Conservation (phyloP, 1,140 invertebrate genomes). For the Trichonephila clavata region DNA sequence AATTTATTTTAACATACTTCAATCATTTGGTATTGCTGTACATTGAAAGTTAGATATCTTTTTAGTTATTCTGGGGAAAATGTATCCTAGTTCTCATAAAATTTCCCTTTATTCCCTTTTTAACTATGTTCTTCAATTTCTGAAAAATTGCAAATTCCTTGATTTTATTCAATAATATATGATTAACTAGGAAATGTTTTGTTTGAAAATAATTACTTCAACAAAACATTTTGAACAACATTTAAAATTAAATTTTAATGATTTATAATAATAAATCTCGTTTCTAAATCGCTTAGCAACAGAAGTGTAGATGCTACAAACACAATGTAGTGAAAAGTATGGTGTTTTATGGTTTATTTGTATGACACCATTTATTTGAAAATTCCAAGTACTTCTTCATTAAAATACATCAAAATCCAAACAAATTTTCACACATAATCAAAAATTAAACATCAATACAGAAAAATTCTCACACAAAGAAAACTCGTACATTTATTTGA, state of each 20-base stretch:
- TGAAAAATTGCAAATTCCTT: too few relatives aligned
- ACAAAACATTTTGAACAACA: neutral
- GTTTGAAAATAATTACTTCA: neutral
- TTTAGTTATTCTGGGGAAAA: too few relatives aligned
- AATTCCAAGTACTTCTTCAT: neutral
- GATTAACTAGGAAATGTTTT: too few relatives aligned
- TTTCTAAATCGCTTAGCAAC: too few relatives aligned
- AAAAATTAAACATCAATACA: slow-evolving; percentile 49
- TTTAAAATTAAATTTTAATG: neutral
- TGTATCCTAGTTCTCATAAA: too few relatives aligned
- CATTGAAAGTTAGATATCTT: too few relatives aligned
- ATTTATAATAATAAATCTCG: too few relatives aligned
- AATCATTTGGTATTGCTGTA: too few relatives aligned
- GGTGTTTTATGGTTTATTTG: neutral
- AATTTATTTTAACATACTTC: too few relatives aligned
- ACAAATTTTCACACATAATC: slow-evolving; percentile 43
- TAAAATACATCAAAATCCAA: neutral
- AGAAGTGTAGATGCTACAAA: slow-evolving; percentile 4
- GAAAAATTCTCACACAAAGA: slow-evolving; percentile 22
- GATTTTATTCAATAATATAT: too few relatives aligned
- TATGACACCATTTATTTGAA: neutral
- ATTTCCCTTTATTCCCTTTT: too few relatives aligned
- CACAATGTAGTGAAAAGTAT: neutral
- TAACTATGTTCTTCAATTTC: too few relatives aligned
- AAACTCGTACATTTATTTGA: slow-evolving; percentile 45